phyloP scores from a whole-genome alignment of 37 sponge, comb jelly and placozoan species.

The Beroe ovata region DNA sequence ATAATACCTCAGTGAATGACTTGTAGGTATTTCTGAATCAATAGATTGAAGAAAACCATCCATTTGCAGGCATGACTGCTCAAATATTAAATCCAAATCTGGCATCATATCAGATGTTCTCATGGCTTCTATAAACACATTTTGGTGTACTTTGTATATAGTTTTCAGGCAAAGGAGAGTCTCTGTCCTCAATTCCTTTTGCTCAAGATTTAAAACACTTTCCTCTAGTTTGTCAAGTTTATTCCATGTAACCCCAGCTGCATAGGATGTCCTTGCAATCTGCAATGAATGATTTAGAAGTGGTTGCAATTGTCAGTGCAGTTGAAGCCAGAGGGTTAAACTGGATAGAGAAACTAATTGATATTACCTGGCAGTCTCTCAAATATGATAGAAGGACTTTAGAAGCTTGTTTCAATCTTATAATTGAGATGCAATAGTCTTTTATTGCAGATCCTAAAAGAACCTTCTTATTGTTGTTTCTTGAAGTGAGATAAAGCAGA shows the following conservation, averaged over 20 bases:
- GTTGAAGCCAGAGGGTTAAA: too few species aligned
- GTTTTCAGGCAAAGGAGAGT: background rate
- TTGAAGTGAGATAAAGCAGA: background rate
- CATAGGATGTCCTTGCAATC: slow-evolving; percentile 28
- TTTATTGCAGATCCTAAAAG: background rate
- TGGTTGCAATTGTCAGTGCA: too few species aligned
- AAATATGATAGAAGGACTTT: slow-evolving; percentile 1
- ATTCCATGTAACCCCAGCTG: slow-evolving; percentile 34
- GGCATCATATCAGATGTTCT: background rate
- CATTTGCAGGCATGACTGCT: background rate
- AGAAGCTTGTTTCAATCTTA: slow-evolving; percentile 9
- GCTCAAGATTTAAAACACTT: background rate
- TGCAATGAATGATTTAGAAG: background rate
- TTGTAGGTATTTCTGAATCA: background rate
- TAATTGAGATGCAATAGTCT: background rate
- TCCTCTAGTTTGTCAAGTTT: slow-evolving; percentile 19
- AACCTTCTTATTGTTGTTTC: background rate
- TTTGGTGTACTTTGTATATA: background rate
- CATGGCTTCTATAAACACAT: background rate
- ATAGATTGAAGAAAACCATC: background rate
- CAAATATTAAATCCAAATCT: background rate
- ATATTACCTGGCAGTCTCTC: slow-evolving; percentile 48
- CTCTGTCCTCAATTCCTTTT: background rate
- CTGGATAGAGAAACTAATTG: too few species aligned
- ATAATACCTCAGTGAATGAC: slow-evolving; percentile 38